A percentile compares a stretch with the other conserved stretches of the same genome.
These are phyloP conservation scores for Acanthiza pusilla DNA, from an alignment of 2,797 vertebrate genomes.

Conservation along the genomic window DNA sequence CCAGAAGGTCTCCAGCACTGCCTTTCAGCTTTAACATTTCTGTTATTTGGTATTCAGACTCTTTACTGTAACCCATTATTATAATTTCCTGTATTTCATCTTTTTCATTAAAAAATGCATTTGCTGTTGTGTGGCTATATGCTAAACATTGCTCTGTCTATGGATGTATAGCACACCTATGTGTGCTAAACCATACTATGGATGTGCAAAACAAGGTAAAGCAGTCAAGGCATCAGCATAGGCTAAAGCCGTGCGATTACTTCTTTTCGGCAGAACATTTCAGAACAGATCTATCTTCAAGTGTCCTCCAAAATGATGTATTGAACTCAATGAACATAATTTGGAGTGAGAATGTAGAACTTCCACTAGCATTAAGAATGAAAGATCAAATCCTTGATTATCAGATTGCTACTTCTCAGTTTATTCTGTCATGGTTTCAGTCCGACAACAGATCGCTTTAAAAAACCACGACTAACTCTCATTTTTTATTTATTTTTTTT, in stretches of 20 bases:
- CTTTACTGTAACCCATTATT: neutral
- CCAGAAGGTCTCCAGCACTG: neutral
- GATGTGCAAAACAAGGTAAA: neutral
- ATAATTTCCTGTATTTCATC: neutral
- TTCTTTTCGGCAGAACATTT: neutral
- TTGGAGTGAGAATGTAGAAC: neutral
- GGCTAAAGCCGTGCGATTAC: neutral
- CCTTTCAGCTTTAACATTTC: neutral
- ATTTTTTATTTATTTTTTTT: neutral
- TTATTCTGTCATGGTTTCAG: neutral
- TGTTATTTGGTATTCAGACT: neutral
- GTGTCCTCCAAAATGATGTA: neutral
- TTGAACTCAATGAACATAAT: neutral
- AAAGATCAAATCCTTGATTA: neutral
- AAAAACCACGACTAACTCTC: neutral
- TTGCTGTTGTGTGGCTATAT: neutral
- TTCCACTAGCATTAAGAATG: neutral
- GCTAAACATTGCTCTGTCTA: neutral
- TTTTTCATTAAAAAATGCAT: neutral
- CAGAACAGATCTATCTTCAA: neutral
- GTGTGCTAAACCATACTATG: neutral
- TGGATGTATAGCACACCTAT: neutral
- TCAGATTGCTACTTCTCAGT: neutral
- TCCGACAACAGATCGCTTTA: neutral
- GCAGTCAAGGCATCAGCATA: accelerated